Base-by-base conservation (phyloP, 2,888 invertebrate genomes). In the Drosophila vallismaia region DNA sequence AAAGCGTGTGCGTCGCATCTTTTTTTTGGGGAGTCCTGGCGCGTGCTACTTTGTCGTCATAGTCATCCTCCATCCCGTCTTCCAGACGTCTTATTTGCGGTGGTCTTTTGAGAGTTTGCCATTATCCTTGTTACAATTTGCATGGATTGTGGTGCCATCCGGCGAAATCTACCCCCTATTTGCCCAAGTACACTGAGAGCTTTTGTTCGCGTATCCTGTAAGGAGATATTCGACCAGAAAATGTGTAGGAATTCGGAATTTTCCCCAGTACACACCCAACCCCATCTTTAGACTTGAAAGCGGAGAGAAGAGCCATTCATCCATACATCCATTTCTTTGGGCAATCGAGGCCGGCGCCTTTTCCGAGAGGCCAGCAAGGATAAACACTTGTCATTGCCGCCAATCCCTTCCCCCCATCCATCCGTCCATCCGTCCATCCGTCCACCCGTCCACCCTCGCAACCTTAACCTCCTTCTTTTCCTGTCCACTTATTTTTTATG, bases 61-160 rank as follows among this genome's bases (percentile, higher is more conserved):
- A 53, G 62, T 62, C 40, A 19, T 19, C 14, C 6, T n/a, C 51
- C 52, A 24, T 14, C 42, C 14, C 7, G 12, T 12, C 54, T 33
- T 51, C 46, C n/a, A 19, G 72, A 53, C 48, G 60, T 73, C 76
- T 58, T 75, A 74, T 83, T 84, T 81, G 84, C 84, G 84, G 86
- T 82, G 76, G 82, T 78, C 82, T 82, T 78, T 73, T 83, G 71
- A 73, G 75, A 77, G 69, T 79, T 84, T 77, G 81, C 77, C 84
- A 84, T 84, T 84, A 84, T 84, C 75, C 84, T 75, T 81, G 84
- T 71, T 74, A 81, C 83, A 84, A 84, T 84, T 84, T 84, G 84
- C 83, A 84, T 86, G 83, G 70, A 81, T 81, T 79, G 79, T 82
- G 79, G 67, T 64, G 71, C 77, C 77, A 77, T 76, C 70, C 69